These are phyloP conservation scores for Labrus mixtus DNA, from an alignment of 2,113 vertebrate genomes.

Conservation along the genomic window DNA sequence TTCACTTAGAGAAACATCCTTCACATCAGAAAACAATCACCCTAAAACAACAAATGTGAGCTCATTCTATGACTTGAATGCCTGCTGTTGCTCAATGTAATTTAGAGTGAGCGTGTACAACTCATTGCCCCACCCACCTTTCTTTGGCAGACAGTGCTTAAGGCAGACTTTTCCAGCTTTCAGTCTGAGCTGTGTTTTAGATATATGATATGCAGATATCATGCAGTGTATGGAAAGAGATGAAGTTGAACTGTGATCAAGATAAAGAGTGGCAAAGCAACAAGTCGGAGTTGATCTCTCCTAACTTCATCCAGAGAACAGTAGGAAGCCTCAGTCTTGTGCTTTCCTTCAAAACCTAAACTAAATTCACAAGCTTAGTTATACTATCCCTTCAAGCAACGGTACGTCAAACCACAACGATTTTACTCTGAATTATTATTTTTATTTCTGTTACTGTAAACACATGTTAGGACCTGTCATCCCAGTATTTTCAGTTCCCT, in stretches of 20 bases:
- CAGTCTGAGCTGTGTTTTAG: background rate
- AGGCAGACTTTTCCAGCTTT: background rate
- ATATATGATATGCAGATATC: too few relatives aligned
- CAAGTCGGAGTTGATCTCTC: too few relatives aligned
- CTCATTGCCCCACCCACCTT: background rate
- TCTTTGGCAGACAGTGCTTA: background rate
- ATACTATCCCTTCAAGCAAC: background rate
- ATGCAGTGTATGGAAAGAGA: background rate
- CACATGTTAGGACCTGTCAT: background rate
- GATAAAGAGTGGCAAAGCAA: too few relatives aligned
- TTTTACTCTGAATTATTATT: too few relatives aligned
- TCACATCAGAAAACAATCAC: background rate
- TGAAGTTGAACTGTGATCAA: too few relatives aligned
- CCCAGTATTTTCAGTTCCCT: background rate
- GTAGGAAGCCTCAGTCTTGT: background rate
- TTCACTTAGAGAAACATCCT: background rate
- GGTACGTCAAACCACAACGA: background rate
- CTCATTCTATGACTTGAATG: background rate
- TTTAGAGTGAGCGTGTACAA: background rate
- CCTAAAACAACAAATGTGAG: background rate
- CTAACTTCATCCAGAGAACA: too few relatives aligned
- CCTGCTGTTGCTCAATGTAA: background rate
- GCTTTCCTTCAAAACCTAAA: background rate
- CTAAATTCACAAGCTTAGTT: background rate
- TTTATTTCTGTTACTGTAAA: background rate